These are phyloP conservation scores for Operophtera brumata DNA, from an alignment of 2,888 invertebrate species.

Conservation along the genomic window DNA sequence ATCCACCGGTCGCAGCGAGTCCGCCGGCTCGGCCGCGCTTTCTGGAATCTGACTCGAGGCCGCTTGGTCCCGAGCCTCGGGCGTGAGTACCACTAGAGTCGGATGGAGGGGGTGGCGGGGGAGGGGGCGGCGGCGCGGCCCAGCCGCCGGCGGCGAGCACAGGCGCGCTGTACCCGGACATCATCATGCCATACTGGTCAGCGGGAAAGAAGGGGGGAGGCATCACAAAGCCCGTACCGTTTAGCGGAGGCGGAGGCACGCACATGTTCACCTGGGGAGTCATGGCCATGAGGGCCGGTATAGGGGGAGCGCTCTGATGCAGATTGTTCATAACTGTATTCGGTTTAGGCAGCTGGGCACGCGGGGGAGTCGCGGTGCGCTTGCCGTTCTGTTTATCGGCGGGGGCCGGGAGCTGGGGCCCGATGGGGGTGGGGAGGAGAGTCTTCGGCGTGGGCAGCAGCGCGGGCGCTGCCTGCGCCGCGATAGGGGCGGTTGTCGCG, in stretches of 20 bases:
- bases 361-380: slow-evolving; percentile 46
- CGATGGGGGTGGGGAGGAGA: slow-evolving; percentile 57
- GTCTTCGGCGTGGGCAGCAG: slow-evolving; percentile 54
- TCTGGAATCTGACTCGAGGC: slow-evolving; percentile 76
- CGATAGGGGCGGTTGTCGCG: slow-evolving; percentile 47
- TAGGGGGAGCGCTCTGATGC: slow-evolving; percentile 42
- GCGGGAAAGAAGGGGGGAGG: slow-evolving; percentile 65
- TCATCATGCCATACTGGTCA: slow-evolving; percentile 71
- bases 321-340: slow-evolving; percentile 11
- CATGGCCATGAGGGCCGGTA: slow-evolving; percentile 68
- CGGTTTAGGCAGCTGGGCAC: background rate
- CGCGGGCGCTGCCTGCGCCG: slow-evolving; percentile 55
- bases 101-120: slow-evolving; percentile 63
- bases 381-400: slow-evolving; percentile 45
- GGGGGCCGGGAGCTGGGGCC: slow-evolving; percentile 54
- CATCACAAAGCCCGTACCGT: slow-evolving; percentile 61
- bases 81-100: slow-evolving; percentile 57
- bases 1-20: slow-evolving; percentile 37
- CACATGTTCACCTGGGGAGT: slow-evolving; percentile 72
- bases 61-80: slow-evolving; percentile 66
- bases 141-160: slow-evolving; percentile 55
- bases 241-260: slow-evolving; percentile 57
- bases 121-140: slow-evolving; percentile 64
- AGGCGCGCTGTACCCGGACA: slow-evolving; percentile 46
- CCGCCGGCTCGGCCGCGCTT: slow-evolving; percentile 55